Conservation (phyloP, 2,888 invertebrate genomes). For the Hofmannophila pseudospretella region DNA sequence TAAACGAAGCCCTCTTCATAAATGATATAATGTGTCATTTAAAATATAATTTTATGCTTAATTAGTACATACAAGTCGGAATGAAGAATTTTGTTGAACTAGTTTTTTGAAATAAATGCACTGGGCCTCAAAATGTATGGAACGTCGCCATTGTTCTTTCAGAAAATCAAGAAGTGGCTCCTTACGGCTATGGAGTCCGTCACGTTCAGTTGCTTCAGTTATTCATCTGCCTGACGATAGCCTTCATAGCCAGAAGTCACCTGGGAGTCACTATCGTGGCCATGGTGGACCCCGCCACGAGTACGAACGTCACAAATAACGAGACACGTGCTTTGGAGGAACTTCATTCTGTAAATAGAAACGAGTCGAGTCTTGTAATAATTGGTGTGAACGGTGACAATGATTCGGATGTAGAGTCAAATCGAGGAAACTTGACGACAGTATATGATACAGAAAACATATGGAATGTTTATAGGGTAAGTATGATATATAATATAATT, state of each 20-base stretch:
- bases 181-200: conserved; percentile 42
- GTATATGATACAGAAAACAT: neutral
- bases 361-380: neutral
- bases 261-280: conserved; percentile 50
- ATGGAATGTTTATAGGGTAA: conserved; percentile 23
- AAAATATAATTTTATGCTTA: too few relatives aligned
- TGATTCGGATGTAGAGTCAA: neutral
- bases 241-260: conserved; percentile 37
- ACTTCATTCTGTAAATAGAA: neutral
- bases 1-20: too few relatives aligned
- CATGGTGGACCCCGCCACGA: conserved; percentile 31
- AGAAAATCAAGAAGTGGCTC: conserved; percentile 16
- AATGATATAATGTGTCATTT: too few relatives aligned
- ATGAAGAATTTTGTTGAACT: too few relatives aligned
- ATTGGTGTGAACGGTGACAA: neutral
- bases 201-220: conserved; percentile 37
- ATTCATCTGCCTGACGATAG: conserved; percentile 27
- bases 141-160: conserved; percentile 20
- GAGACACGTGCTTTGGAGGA: neutral
- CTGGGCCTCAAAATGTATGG: too few relatives aligned
- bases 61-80: too few relatives aligned
- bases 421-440: neutral
- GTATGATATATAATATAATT: too few relatives aligned
- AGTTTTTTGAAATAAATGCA: too few relatives aligned
- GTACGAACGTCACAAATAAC: conserved; percentile 1